Base-by-base conservation (phyloP, 2,888 invertebrate genomes). In the Sphecodes monilicornis region DNA sequence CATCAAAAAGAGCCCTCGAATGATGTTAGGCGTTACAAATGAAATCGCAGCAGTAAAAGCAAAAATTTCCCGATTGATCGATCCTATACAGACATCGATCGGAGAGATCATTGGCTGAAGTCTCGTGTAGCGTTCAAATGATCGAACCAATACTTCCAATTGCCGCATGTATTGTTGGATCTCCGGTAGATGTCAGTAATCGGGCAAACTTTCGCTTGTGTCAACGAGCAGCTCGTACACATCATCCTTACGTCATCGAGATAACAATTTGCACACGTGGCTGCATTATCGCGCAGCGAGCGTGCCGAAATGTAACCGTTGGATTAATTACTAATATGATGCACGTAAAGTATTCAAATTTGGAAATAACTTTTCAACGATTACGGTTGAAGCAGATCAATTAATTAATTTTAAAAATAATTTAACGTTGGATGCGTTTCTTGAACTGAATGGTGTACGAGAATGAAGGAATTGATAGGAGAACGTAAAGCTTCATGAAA, bases 251-350 rank as follows among this genome's bases (percentile, higher is more conserved):
- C 64, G n/a, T 41, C 76, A n/a, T 50, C 36, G 4, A n/a, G 84
- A 84, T 78, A 82, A 82, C 69, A 29, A 68, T 76, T 60, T 46
- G 43, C 50, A 41, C 69, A 66, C 26, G 29, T 77, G n/a, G 50
- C 41, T 84, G 82, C 76, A 82, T 82, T 84, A 82, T 84, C 78
- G 50, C 54, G 43, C 18, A 0, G 22, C 66, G 10, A 11, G 3
- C 11, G 22, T 66, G 10, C 32, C 36, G 60, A 60, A 60, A 18
- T 60, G 18, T 60, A 32, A 8, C 60, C 18, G 29, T 29, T 60
- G 16, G 29, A 18, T 60, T 60, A 13, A 16, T 29, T 29, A 16
- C 26, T 2, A 6, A 29, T 60, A 13, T 13, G 5, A 57, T 57
- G 26, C 26, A 57, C 26, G 26, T 5, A 5, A 57, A 57, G 5